Evolutionary conservation across 1,140 invertebrate species (phyloP).

Genomic region (Microplitis mediator): DNA sequence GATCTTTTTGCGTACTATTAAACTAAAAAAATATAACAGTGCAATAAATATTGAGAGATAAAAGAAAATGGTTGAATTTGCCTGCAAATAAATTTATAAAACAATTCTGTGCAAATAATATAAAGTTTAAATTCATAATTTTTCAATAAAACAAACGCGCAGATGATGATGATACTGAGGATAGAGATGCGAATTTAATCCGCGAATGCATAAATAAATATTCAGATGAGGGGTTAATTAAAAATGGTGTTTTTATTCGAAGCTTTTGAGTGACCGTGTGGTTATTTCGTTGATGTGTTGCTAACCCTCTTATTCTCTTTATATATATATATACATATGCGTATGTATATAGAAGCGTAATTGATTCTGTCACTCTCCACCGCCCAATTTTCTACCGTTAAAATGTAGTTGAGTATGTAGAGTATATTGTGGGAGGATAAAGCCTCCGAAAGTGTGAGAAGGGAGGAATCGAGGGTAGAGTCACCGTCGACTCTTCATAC

Average conservation of each 20-base stretch:
- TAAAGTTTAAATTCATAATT: no score
- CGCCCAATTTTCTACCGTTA: slow-evolving; percentile 23
- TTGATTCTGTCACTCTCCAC: slow-evolving; percentile 33
- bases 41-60: no score
- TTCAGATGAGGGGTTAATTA: slow-evolving; percentile 32
- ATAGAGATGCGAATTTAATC: background rate
- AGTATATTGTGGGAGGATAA: background rate
- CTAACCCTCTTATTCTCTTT: background rate
- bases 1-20: no score
- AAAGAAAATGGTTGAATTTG: no score
- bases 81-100: no score
- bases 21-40: no score
- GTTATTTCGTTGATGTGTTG: slow-evolving; percentile 10
- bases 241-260: slow-evolving; percentile 30
- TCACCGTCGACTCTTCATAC: background rate
- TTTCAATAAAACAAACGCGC: no score
- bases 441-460: background rate
- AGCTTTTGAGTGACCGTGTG: background rate
- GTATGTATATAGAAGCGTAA: slow-evolving; percentile 15
- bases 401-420: background rate
- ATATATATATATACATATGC: background rate
- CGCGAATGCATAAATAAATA: slow-evolving; percentile 23
- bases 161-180: background rate
- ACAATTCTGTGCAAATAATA: no score
- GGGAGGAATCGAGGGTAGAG: background rate